Percentiles rank a stretch among this genome's conserved stretches.
These are phyloP conservation scores for Tokudaia tokunoshimensis DNA, from an alignment of 2,797 vertebrate genomes.

Conservation along the genomic window DNA sequence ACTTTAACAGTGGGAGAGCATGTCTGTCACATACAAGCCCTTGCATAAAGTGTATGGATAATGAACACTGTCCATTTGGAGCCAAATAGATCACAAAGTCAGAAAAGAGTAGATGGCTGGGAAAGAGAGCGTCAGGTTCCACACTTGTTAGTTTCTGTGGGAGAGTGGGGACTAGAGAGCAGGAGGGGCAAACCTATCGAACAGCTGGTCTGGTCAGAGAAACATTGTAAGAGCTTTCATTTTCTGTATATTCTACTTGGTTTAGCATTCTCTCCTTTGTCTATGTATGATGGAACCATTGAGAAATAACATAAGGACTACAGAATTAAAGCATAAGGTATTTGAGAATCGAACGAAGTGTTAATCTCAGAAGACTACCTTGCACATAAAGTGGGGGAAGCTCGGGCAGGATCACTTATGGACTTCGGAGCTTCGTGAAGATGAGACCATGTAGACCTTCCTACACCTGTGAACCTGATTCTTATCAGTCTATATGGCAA, in stretches of 20 bases:
- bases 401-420: not conserved
- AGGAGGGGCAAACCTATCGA: conserved; percentile 19
- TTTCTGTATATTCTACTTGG: conserved; percentile 44
- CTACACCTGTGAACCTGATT: not conserved
- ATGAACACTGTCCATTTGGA: conserved; percentile 88
- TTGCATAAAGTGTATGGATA: conserved; percentile 86
- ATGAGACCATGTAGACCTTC: not conserved
- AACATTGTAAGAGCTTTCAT: not conserved
- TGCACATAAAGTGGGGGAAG: not conserved
- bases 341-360: not conserved
- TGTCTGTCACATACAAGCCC: conserved; percentile 84
- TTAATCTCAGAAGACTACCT: conserved; percentile 26
- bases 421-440: not conserved
- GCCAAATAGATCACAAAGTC: conserved; percentile 88
- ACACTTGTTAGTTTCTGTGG: conserved; percentile 67
- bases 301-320: not conserved
- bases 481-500: not conserved
- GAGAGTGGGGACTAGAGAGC: not conserved
- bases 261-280: conserved; percentile 30
- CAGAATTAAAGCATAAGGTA: not conserved
- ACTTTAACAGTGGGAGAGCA: conserved; percentile 91
- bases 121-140: conserved; percentile 75
- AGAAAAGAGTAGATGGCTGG: conserved; percentile 65
- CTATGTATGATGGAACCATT: not conserved
- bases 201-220: conserved; percentile 52